Base-by-base conservation (phyloP, 2,113 vertebrate genomes). In the Nothocercus nigrocapillus region DNA sequence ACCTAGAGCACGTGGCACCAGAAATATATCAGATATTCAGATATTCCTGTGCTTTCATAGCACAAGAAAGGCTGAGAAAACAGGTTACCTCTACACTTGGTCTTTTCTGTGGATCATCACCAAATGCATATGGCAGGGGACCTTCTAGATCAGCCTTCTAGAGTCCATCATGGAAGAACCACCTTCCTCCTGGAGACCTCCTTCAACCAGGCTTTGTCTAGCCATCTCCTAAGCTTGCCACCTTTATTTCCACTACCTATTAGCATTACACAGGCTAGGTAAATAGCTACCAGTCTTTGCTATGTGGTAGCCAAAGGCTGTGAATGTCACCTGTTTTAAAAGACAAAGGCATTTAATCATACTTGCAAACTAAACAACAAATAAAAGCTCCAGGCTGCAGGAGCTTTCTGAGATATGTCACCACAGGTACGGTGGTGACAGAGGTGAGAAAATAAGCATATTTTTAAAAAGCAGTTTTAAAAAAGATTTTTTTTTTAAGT, bases 251-350 rank as follows among this genome's bases (percentile, higher is more conserved):
- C 7, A 67, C 62, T 45, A 42, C 32, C 78, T 15, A 4, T 44
- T 79, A 91, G 59, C 14, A 19, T 56, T 10, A 7, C 3, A 1
- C 88, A 79, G 96, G 80, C 91, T 91, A 73, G 0, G 0, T 56
- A 76, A 74, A 67, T 19, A 95, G 27, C 34, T 8, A 79, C 19
- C 14, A 88, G 80, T 63, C 9, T 64, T 67, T 91, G 93, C 76
- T 93, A 82, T 89, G 95, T 78, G 91, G 62, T 70, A 32, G 45
- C 67, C 92, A 88, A 96, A 89, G 82, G 85, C 88, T 94, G 84
- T 88, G 95, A 67, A 94, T 97, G 97, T 97, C 85, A 93, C 44
- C 70, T 78, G 32, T 91, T 96, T 96, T 94, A 95, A 97, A 94
- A 95, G 73, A 94, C 32, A 76, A 94, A 95, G 74, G 95, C 81